Base-by-base conservation (phyloP, 2,888 invertebrate genomes). In the Conops quadrifasciatus region DNA sequence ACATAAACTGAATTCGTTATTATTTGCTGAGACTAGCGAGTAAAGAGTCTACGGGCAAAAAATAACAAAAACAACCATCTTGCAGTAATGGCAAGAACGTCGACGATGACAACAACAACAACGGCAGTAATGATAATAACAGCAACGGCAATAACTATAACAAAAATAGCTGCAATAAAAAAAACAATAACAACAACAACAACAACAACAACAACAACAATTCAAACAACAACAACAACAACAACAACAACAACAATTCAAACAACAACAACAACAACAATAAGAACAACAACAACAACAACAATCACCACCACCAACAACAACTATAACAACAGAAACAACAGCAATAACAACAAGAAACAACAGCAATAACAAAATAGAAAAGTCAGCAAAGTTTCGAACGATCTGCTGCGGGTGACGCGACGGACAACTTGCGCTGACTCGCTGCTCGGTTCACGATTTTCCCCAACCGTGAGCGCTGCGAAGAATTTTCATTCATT, bases 401-500 rank as follows among this genome's bases (percentile, higher is more conserved):
- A 51, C 49, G 68, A 68, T 68, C 68, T 68, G 62, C 68, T 49
- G 21, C 30, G 30, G 51, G 49, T 51, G 70, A 63, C 51, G 63
- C 70, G 36, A 30, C 47, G 21, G 49, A 36, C 47, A 7, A 43
- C 49, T n/a, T 30, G 64, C 65, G 26, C 62, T 28, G 30, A 53
- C 62, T 72, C 66, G 66, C 62, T 28, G 21, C 58, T 67, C 51
- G 62, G 69, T 62, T 58, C 60, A 70, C 71, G 79, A 80, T 83
- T 84, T 84, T 79, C 81, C 82, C 5, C 36, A 36, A 36, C 36
- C 36, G 36, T 36, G 9, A 76, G 79, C 79, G 77, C 77, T 78
- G n/a, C 28, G 81, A 36, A 36, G 36, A 36, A 80, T 79, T 83
- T 81, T 79, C 80, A 77, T 77, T 82, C 82, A 83, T 81, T 83